Evolutionary conservation across 1,140 invertebrate species (phyloP).

Genomic region (Camponotus floridanus): DNA sequence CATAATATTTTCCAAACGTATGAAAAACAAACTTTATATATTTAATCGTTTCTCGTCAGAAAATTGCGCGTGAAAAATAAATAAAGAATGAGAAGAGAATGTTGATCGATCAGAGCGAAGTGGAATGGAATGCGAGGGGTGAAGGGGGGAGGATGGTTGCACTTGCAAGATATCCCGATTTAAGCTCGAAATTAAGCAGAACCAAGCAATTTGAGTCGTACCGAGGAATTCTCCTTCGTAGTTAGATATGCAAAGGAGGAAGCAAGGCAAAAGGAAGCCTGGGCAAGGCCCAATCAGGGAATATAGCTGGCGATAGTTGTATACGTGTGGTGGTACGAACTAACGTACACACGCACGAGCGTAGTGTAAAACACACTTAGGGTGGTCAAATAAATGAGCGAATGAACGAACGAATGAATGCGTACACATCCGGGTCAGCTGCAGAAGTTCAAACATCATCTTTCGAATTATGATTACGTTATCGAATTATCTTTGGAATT

Average conservation of each 20-base stretch:
- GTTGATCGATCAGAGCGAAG: conserved; percentile 1
- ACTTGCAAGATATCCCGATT: conserved; percentile 66
- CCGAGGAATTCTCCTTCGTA: conserved; percentile 72
- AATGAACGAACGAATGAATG: conserved; percentile 41
- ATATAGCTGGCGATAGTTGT: conserved; percentile 66
- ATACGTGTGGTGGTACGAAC: conserved; percentile 37
- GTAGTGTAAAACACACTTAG: conserved; percentile 33
- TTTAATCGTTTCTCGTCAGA: not conserved
- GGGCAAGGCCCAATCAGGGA: conserved; percentile 76
- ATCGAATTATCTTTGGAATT: conserved; percentile 74
- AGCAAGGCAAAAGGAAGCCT: conserved; percentile 68
- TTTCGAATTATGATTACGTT: conserved; percentile 74
- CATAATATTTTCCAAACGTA: not conserved
- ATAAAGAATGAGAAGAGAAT: not conserved
- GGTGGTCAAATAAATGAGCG: not conserved
- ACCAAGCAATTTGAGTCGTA: conserved; percentile 70
- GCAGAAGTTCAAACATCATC: conserved; percentile 72
- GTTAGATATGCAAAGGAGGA: conserved; percentile 80
- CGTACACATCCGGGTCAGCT: not conserved
- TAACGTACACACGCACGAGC: not conserved
- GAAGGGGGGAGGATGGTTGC: not conserved
- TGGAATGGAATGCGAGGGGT: not conserved
- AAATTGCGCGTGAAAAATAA: not conserved
- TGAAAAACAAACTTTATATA: conserved; percentile 14
- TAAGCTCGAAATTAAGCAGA: conserved; percentile 75